Evolutionary conservation across 2,888 invertebrate species (phyloP).

Genomic region (Alentia gelatinosa): DNA sequence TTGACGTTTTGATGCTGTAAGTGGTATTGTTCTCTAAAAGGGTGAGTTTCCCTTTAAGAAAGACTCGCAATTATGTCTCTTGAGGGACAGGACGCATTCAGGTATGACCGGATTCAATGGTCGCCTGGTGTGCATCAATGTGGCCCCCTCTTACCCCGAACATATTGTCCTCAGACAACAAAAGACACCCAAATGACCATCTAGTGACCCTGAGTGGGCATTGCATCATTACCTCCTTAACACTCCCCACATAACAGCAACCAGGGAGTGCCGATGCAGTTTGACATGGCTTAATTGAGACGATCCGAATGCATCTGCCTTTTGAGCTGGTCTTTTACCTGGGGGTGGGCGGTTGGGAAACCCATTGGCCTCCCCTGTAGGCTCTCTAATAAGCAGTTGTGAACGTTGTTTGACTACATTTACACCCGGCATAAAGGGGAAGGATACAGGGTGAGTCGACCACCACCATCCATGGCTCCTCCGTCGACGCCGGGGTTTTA

Average conservation of each 20-base stretch:
- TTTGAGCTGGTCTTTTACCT: background rate
- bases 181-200: conserved; percentile 12
- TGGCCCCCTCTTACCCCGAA: background rate
- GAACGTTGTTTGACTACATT: conserved; percentile 33
- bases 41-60: background rate
- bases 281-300: conserved; percentile 29
- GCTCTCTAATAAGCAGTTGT: conserved; percentile 39
- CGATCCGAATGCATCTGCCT: conserved; percentile 13
- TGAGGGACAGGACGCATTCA: background rate
- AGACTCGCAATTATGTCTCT: conserved; percentile 20
- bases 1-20: conserved; percentile 45
- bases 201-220: background rate
- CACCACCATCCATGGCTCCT: background rate
- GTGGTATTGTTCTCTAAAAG: conserved; percentile 42
- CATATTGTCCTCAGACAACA: background rate
- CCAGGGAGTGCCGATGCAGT: background rate
- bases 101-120: background rate
- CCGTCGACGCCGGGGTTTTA: background rate
- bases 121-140: background rate
- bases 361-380: background rate
- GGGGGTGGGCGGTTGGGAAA: background rate
- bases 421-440: conserved; percentile 19
- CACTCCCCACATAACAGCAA: conserved; percentile 8
- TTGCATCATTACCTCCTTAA: conserved; percentile 48
- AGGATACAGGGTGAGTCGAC: background rate